Evolutionary conservation across 2,888 invertebrate genomes (phyloP).

Genomic region (Mamestra brassicae): DNA sequence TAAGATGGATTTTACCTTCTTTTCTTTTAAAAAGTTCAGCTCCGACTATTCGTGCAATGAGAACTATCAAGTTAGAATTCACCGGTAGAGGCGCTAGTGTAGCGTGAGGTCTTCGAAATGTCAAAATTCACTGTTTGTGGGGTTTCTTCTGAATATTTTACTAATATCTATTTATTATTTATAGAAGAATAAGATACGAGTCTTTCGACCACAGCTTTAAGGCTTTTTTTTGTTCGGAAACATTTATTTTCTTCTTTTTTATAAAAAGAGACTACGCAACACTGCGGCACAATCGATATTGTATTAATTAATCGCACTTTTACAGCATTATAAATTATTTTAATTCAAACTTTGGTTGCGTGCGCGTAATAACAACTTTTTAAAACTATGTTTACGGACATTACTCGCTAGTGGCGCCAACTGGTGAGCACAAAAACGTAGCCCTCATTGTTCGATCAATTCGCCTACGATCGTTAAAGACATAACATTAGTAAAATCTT

Average conservation of each 20-base stretch:
- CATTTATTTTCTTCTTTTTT: too few species aligned
- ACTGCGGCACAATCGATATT: neutral
- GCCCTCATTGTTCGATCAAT: neutral
- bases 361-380: too few species aligned
- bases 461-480: neutral
- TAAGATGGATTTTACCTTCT: neutral
- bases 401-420: too few species aligned
- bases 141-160: too few species aligned
- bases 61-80: neutral
- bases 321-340: neutral
- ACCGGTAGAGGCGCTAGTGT: neutral
- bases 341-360: neutral
- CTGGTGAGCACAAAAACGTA: neutral
- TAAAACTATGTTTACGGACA: too few species aligned
- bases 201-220: too few species aligned
- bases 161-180: too few species aligned
- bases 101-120: neutral
- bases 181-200: too few species aligned
- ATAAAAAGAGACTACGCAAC: too few species aligned
- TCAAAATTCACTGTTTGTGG: neutral
- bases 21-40: slow-evolving; percentile 1
- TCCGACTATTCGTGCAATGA: neutral
- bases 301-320: neutral
- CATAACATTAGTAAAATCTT: slow-evolving; percentile 22
- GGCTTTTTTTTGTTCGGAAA: too few species aligned